Evolutionary conservation across 92 coral and sea anemone species (phyloP), one percentile per base, ranked within the genome.

Genomic region (Umimayanthus kanabou): DNA sequence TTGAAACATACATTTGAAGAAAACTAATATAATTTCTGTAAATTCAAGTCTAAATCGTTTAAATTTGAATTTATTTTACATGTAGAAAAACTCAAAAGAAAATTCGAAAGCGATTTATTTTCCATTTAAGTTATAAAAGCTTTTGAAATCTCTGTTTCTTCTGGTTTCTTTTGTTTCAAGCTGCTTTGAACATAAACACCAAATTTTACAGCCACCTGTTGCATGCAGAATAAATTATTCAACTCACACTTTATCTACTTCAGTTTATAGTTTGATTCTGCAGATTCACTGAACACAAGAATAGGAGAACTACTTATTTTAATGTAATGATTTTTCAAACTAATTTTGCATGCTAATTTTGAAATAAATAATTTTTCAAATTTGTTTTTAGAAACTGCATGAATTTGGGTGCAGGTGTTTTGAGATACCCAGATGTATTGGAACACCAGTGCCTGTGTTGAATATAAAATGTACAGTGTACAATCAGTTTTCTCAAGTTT

Each of bases 141-240:
- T 61, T 61, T 61, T 61, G 69, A 18, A 73, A 39, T 74, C 18
- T 33, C 29, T 72, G 15, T 72, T 26, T 26, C 14, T 10, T 4
- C 14, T 29, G 15, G 23, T 18, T 72, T 15, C 22, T 73, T 73
- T 73, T 73, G 45, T 30, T 73, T 73, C 76, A 16, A 33, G 39
- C 5, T 39, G 42, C 22, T 37, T 75, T 75, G 79, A 40, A 75
- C 23, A 37, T 15, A 37, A 74, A 74, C 23, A 47, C 18, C 13
- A 45, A 45, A 78, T 15, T 49, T 23, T 78, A 9, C 40, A 9
- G 25, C 9, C 82, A 78, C 82, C 82, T 78, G 82, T 78, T 78
- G 82, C 82, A 77, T 40, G 26, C 33, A 78, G 11, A 45, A 78
- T 47, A 28, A 78, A 78, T 78, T 47, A 45, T 75, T 39, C 49